Evolutionary conservation across 1,140 invertebrate genomes (phyloP).

Genomic region (Lerema accius): DNA sequence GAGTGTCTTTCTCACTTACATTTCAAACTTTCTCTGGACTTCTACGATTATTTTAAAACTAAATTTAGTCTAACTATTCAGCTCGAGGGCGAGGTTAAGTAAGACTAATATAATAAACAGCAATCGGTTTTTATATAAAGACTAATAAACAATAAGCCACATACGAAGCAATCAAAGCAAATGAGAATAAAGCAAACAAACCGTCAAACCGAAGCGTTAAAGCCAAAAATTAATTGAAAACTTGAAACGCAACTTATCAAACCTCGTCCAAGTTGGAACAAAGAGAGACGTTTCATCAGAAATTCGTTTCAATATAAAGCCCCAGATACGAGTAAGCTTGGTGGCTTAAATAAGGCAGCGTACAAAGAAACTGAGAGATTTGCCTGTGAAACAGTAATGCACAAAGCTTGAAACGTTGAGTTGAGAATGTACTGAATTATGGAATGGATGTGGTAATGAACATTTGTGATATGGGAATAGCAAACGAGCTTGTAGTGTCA

Average conservation of each 20-base stretch:
- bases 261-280: slow-evolving; percentile 26
- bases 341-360: slow-evolving; percentile 39
- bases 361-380: slow-evolving; percentile 46
- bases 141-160: background rate
- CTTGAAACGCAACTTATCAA: slow-evolving; percentile 32
- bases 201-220: slow-evolving; percentile 1
- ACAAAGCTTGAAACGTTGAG: slow-evolving; percentile 37
- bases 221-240: slow-evolving; percentile 29
- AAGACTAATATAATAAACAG: no score
- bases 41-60: no score
- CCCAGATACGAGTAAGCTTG: slow-evolving; percentile 18
- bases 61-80: no score
- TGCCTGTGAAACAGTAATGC: slow-evolving; percentile 49
- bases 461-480: no score
- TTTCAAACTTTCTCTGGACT: no score
- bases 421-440: background rate
- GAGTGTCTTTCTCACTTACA: no score
- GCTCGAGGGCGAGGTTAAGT: no score
- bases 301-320: slow-evolving; percentile 40
- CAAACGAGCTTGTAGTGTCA: no score
- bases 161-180: slow-evolving; percentile 16
- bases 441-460: slow-evolving; percentile 14
- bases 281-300: slow-evolving; percentile 34
- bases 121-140: no score
- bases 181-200: slow-evolving; percentile 1